Conservation (phyloP, 2,888 invertebrate genomes). For the Pammene fasciana region DNA sequence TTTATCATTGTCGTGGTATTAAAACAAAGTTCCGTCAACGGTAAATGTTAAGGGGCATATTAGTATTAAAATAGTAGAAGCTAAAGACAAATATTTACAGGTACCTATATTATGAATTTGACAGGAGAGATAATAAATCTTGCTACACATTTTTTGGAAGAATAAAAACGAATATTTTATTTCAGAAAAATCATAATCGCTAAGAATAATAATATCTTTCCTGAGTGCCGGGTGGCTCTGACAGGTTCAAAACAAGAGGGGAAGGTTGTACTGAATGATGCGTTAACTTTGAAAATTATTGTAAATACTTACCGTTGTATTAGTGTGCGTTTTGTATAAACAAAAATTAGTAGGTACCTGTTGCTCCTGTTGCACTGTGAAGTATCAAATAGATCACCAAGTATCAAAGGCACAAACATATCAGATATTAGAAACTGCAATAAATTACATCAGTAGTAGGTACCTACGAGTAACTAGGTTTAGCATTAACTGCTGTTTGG, state of each 20-base stretch:
- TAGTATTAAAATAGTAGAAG: no score
- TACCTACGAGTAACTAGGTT: conserved; percentile 19
- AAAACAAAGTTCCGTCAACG: no score
- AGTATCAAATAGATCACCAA: not conserved
- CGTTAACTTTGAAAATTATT: conserved; percentile 15
- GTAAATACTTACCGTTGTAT: not conserved
- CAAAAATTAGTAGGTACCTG: not conserved
- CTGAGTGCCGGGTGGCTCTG: conserved; percentile 21
- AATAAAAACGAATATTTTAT: not conserved
- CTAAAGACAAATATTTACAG: no score
- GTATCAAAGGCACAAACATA: not conserved
- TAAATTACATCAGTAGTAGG: conserved; percentile 29
- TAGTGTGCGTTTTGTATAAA: not conserved
- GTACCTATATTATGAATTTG: not conserved
- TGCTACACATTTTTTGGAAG: not conserved
- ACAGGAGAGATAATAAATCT: not conserved
- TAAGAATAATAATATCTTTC: conserved; percentile 2
- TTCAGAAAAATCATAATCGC: not conserved
- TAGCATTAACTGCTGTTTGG: conserved; percentile 42
- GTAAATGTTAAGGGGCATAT: no score
- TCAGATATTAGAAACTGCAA: conserved; percentile 1
- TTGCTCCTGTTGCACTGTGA: no score
- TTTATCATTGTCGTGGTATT: no score
- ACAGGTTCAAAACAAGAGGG: conserved; percentile 25
- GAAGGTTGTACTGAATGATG: conserved; percentile 25